phyloP scores from a whole-genome alignment of 2,888 invertebrate genomes.

The Gastrophysa polygoni region DNA sequence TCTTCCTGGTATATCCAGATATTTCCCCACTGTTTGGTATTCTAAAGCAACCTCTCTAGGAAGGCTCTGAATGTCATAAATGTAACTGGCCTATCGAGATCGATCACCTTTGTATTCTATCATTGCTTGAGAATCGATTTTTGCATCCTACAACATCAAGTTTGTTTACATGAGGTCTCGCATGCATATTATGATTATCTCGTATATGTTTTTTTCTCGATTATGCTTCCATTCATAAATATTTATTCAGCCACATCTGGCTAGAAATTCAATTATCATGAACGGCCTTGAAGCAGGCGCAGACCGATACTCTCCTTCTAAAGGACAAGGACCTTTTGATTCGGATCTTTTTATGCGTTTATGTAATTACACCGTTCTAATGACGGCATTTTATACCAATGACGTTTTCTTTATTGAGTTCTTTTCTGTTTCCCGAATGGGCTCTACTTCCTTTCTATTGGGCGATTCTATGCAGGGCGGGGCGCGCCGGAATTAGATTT shows the following conservation, averaged over 20 bases:
- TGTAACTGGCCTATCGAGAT: neutral
- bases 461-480: neutral
- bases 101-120: neutral
- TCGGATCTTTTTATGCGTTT: neutral
- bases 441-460: neutral
- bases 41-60: too few species aligned
- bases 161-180: neutral
- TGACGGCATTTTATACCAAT: slow-evolving; percentile 27
- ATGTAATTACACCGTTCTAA: slow-evolving; percentile 15
- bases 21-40: too few species aligned
- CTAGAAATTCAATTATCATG: slow-evolving; percentile 14
- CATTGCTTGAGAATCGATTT: neutral
- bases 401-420: slow-evolving; percentile 26
- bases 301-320: slow-evolving; percentile 3
- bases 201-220: neutral
- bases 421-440: neutral
- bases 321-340: slow-evolving; percentile 8
- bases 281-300: slow-evolving; percentile 1
- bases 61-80: too few species aligned
- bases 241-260: slow-evolving; percentile 12
- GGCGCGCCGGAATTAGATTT: neutral
- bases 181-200: neutral
- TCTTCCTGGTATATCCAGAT: too few species aligned
- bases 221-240: slow-evolving; percentile 12
- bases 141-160: neutral